Evolutionary conservation across 2,888 invertebrate species (phyloP), one percentile per base, ranked within the genome.

Genomic region (Cremastinae sp.): DNA sequence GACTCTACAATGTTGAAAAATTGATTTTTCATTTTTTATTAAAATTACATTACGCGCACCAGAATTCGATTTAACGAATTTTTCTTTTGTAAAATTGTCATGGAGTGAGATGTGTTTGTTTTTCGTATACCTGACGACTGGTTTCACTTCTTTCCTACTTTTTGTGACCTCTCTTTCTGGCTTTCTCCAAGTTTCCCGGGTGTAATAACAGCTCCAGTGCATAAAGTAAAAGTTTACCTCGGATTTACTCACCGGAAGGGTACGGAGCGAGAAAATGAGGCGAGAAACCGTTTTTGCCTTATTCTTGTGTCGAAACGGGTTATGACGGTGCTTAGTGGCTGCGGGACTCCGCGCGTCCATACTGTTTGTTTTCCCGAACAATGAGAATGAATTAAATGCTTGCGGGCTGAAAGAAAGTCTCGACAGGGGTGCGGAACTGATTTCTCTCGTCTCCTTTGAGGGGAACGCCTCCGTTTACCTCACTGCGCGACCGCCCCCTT

Each of bases 291-390:
- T 68, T 41, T 47, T 41, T n/a, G 1, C 12, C n/a, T n/a, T n/a
- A n/a, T 49, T 53, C 39, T 18, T 28, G 69, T 28, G 41, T 1
- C 45, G 35, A 35, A 56, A 62, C 47, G 41, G 7, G n/a, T 58
- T 56, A 51, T 28, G 69, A 53, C 35, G 45, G 64, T 65, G 58
- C 58, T 64, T 58, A 75, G 56, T 43, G 49, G 28, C 45, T 75
- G 65, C 22, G 22, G 72, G 62, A 71, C 70, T 8, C 51, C 68
- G 62, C 41, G 61, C 37, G 14, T 56, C 65, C 1, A 45, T 66
- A 18, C 51, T 64, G 79, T 28, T 83, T 86, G 83, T 86, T 85
- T 84, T 84, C 83, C 79, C 84, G n/a, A 85, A 84, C 84, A 85
- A 82, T 83, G 77, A 80, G 72, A 69, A 66, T 64, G 79, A 81